Evolutionary conservation across 1,140 invertebrate genomes (phyloP), one percentile per base, ranked within the genome.

Genomic region (Bradysia coprophila): DNA sequence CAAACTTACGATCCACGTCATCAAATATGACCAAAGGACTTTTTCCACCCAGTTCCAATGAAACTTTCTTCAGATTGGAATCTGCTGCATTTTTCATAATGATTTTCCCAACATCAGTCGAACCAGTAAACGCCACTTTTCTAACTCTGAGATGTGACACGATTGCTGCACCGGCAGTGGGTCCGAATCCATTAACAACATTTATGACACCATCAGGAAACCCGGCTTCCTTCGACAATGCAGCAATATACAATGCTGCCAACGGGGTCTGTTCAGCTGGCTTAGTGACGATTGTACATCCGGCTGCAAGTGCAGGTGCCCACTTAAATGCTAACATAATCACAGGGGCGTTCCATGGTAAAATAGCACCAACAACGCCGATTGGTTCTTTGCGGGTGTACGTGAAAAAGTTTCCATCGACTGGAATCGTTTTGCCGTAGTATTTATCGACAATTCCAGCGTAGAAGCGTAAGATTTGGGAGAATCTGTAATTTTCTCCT

Each of bases 241-340:
- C 68, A 10, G 78, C 91, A 16, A 90, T 55, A 48, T 82, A 76
- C 1, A 95, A 61, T 1, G 90, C 87, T 2, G 79, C 85, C 1
- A 97, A 62, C 1, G 92, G 91, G 0, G 93, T 96, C 62, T 94
- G 89, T 59, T 96, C 92, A 0, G 92, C 89, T 1, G 87, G 84
- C 58, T 96, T 95, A 46, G 92, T 55, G 9, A 96, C 71, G 21
- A 92, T 66, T 1, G 82, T 88, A 52, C 89, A 93, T 16, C 69
- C 87, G 43, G 76, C 67, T 21, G 82, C 78, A 31, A 93, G 57
- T 6, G 86, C 87, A 3, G 89, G 87, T 0, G 71, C 87, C 62
- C 81, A 73, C 58, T 93, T 93, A 82, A 83, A 88, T 1, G 73
- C 61, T n/a, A 52, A n/a, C 78, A 90, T 78, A 37, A 86, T 51